These are phyloP conservation scores for Mylabris sibirica DNA, from an alignment of 2,888 invertebrate species.

Conservation along the genomic window DNA sequence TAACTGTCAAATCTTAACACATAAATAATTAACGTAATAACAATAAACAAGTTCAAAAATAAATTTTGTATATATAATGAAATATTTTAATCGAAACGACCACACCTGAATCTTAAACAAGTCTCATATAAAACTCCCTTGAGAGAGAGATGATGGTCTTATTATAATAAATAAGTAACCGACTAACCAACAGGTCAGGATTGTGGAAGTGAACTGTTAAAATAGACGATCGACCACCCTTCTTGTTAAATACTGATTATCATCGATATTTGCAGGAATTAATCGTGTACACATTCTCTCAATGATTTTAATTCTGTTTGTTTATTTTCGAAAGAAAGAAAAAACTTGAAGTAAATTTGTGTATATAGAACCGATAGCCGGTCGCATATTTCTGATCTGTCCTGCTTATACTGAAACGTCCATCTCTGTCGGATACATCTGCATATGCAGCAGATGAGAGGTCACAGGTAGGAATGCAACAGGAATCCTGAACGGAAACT, in stretches of 20 bases:
- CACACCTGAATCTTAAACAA: slow-evolving; percentile 28
- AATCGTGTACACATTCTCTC: background rate
- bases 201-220: background rate
- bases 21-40: slow-evolving; percentile 1
- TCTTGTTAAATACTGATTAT: slow-evolving; percentile 1
- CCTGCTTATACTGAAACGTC: slow-evolving; percentile 23
- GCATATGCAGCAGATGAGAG: slow-evolving; percentile 15
- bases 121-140: slow-evolving; percentile 24
- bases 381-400: slow-evolving; percentile 39
- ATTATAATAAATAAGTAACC: background rate
- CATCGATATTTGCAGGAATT: background rate
- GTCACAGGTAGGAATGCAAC: slow-evolving; percentile 9
- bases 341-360: background rate
- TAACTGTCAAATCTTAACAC: slow-evolving; percentile 13
- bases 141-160: background rate
- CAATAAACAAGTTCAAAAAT: background rate
- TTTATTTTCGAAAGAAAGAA: background rate
- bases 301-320: background rate
- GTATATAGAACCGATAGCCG: background rate
- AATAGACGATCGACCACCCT: slow-evolving; percentile 24
- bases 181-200: background rate
- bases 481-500: background rate
- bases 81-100: slow-evolving; percentile 20
- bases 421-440: slow-evolving; percentile 33
- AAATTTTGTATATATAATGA: background rate